Evolutionary conservation across 1,140 invertebrate genomes (phyloP).

Genomic region (Subanguina moxae): DNA sequence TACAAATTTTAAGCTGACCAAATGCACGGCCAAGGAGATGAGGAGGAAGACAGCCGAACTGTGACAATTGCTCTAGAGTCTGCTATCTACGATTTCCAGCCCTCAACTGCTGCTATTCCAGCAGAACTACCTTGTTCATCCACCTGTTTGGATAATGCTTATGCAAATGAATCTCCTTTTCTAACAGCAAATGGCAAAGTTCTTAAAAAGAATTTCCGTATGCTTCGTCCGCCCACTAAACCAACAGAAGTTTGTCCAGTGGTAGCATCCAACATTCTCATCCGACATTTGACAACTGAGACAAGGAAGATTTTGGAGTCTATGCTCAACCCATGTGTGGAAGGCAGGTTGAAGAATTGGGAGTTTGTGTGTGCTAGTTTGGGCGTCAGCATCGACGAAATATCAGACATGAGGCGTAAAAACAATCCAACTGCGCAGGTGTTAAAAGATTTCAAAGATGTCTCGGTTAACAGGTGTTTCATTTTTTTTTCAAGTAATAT

Average conservation of each 20-base stretch:
- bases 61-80: background rate
- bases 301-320: background rate
- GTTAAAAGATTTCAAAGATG: constrained; percentile 1
- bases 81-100: background rate
- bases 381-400: constrained; percentile 4
- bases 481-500: background rate
- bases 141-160: background rate
- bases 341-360: constrained; percentile 11
- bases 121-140: background rate
- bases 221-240: too few species aligned
- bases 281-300: background rate
- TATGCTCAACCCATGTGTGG: constrained; percentile 5
- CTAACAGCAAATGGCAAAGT: background rate
- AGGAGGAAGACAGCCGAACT: background rate
- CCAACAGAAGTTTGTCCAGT: constrained; percentile 1
- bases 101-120: background rate
- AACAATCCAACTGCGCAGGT: constrained; percentile 5
- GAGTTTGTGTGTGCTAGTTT: constrained; percentile 8
- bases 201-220: background rate
- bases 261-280: background rate
- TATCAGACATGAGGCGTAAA: background rate
- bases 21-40: background rate
- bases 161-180: background rate
- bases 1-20: background rate
- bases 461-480: background rate